Percentiles rank a stretch among this genome's conserved stretches.
Evolutionary conservation across 2,113 vertebrate genomes (phyloP).

Genomic region (Mobula hypostoma): DNA sequence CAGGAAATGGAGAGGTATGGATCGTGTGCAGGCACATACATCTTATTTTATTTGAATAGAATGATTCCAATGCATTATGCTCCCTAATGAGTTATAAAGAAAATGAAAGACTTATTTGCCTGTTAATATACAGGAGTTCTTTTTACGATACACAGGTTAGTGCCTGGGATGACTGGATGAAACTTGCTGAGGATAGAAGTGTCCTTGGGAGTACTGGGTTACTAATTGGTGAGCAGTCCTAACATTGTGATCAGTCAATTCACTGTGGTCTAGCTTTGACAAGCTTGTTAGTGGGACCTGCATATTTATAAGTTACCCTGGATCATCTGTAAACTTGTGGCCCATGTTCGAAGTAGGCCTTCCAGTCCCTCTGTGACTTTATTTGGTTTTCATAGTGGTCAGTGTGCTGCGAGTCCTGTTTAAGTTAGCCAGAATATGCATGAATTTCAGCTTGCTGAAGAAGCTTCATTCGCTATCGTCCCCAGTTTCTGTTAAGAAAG

Average conservation of each 20-base stretch:
- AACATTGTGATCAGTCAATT: neutral
- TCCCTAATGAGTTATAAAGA: neutral
- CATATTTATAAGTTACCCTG: neutral
- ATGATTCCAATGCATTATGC: neutral
- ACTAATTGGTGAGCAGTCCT: neutral
- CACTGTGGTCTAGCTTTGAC: neutral
- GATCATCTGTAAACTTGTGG: neutral
- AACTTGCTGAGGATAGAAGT: neutral
- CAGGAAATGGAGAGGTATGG: too few relatives aligned
- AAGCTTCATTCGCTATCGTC: neutral
- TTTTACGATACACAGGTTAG: neutral
- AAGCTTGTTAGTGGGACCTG: neutral
- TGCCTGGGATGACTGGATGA: neutral
- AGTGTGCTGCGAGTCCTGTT: neutral
- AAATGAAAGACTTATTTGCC: neutral
- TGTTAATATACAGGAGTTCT: neutral
- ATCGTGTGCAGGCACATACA: too few relatives aligned
- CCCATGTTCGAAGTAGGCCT: neutral
- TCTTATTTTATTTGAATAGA: too few relatives aligned
- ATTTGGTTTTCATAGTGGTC: neutral
- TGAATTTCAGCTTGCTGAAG: neutral
- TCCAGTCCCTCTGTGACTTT: neutral
- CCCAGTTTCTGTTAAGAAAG: neutral
- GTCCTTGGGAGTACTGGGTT: neutral
- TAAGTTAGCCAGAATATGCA: neutral